Conservation (phyloP, 2,888 invertebrate genomes). For the Atethmia centrago region DNA sequence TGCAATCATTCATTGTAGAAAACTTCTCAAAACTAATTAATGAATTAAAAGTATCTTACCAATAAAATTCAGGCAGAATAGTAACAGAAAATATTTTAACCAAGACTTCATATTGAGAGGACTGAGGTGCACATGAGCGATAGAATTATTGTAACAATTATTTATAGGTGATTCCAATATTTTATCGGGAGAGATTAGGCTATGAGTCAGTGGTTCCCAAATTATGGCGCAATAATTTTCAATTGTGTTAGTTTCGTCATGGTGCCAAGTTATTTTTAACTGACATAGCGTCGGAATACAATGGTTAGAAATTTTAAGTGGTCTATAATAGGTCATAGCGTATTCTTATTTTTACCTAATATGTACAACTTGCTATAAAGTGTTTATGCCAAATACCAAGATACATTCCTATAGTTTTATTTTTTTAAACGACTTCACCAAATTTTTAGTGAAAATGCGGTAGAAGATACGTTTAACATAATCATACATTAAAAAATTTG, state of each 20-base stretch:
- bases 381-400: not conserved
- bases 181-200: not conserved
- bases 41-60: conserved; percentile 5
- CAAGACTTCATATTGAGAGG: conserved; percentile 19
- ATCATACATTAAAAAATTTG: not conserved
- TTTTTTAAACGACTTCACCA: not conserved
- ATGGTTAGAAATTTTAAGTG: not conserved
- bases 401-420: too few species aligned
- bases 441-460: too few species aligned
- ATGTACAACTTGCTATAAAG: too few species aligned
- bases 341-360: too few species aligned
- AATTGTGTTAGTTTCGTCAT: not conserved
- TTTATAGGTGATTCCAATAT: conserved; percentile 6
- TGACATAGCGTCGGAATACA: not conserved
- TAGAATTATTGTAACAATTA: not conserved
- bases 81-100: conserved; percentile 22
- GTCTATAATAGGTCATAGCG: not conserved
- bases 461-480: not conserved
- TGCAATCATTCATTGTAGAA: too few species aligned
- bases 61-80: conserved; percentile 7
- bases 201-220: conserved; percentile 32
- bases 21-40: too few species aligned
- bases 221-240: not conserved
- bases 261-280: too few species aligned
- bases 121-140: not conserved